Percentiles rank a stretch among this genome's conserved stretches.
Conservation (phyloP, 2,113 vertebrate genomes). For the Micromys minutus region DNA sequence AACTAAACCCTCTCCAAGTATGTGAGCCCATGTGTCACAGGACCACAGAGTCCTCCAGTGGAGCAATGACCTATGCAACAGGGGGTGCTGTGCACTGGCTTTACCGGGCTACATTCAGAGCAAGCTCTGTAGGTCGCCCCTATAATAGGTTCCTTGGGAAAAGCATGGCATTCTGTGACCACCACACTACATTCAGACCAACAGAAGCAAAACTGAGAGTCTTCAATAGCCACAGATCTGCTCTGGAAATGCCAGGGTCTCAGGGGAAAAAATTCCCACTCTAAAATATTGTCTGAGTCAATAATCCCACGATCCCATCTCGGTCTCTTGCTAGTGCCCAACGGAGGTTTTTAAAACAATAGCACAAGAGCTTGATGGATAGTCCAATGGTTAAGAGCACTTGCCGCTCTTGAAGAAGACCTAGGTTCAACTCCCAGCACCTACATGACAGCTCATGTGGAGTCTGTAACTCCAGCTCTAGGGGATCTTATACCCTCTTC, state of each 20-base stretch:
- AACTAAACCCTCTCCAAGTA: not conserved
- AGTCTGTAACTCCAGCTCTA: not conserved
- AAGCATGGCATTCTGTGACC: not conserved
- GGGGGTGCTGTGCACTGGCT: not conserved
- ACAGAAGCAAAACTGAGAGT: conserved; percentile 61
- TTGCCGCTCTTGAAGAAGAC: not conserved
- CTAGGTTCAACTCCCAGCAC: not conserved
- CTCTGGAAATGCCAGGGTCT: conserved; percentile 64
- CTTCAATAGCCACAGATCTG: conserved; percentile 58
- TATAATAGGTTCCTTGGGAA: not conserved
- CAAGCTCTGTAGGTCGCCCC: conserved; percentile 9
- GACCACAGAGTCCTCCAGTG: not conserved
- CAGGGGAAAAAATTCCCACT: conserved; percentile 63
- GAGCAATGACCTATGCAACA: not conserved
- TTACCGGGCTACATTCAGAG: conserved; percentile 33
- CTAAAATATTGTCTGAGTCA: conserved; percentile 68
- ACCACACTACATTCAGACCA: conserved; percentile 65
- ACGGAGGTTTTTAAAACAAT: conserved; percentile 72
- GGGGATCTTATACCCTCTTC: not conserved
- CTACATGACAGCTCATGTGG: not conserved
- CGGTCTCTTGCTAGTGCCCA: conserved; percentile 71
- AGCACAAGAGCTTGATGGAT: not conserved
- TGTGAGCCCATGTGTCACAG: not conserved
- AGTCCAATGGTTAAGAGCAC: not conserved
- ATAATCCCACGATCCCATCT: conserved; percentile 66